Percentiles rank a stretch among this genome's conserved stretches.
These are phyloP conservation scores for Albula glossodonta DNA, from an alignment of 2,113 vertebrate genomes.

Conservation along the genomic window DNA sequence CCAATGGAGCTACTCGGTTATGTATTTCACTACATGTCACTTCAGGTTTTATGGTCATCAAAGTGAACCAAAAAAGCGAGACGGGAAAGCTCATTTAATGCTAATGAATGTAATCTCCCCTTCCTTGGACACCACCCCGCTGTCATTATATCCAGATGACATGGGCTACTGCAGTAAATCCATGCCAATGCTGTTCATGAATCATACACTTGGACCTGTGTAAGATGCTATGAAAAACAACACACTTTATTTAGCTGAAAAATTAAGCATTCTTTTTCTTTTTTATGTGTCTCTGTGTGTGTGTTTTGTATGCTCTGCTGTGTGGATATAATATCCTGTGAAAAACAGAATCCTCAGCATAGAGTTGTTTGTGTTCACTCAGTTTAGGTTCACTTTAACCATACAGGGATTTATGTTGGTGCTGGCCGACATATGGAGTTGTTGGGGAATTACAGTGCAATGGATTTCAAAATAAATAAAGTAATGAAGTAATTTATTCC, in stretches of 20 bases:
- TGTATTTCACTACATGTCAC: background rate
- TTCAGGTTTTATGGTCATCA: background rate
- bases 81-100: constrained; percentile 5
- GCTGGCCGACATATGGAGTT: too few relatives aligned
- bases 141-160: background rate
- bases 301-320: background rate
- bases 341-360: too few relatives aligned
- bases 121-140: background rate
- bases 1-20: background rate
- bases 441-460: too few relatives aligned
- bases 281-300: background rate
- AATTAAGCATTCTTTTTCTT: background rate
- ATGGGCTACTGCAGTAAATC: too few relatives aligned
- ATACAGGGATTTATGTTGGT: too few relatives aligned
- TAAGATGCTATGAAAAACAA: background rate
- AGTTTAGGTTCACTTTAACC: too few relatives aligned
- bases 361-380: too few relatives aligned
- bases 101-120: background rate
- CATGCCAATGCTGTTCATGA: background rate
- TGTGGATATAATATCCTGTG: background rate
- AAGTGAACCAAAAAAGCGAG: background rate
- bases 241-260: background rate
- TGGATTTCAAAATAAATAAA: too few relatives aligned
- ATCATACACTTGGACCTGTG: background rate
- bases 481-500: too few relatives aligned